Base-by-base conservation (phyloP, 2,888 invertebrate genomes). In the Patella ulyssiponensis region DNA sequence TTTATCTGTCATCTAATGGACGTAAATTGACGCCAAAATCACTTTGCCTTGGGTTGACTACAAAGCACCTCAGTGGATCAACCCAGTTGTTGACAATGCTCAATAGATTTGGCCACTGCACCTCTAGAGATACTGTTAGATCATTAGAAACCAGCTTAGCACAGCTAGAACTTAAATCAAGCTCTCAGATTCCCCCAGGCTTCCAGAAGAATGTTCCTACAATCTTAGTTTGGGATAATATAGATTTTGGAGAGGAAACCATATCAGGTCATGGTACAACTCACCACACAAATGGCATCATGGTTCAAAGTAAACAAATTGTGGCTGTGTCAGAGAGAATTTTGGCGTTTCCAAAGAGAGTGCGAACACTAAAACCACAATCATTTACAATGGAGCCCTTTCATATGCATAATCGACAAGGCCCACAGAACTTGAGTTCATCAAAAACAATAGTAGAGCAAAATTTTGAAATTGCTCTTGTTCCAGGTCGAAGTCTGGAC, bases 161-260 rank as follows among this genome's bases (percentile, higher is more conserved):
- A 3, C 64, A 64, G 64, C n/a, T 56, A 56, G 56, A 56, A 56
- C n/a, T 56, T 15, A 15, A 56, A n/a, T 56, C 64, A 20, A 20
- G 7, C n/a, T 17, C 64, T 15, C 11, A 64, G n/a, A 17, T n/a
- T 15, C 64, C 64, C 15, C n/a, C n/a, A 64, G 64, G 64, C n/a
- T 64, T 64, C 64, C 64, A 20, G n/a, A 11, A 9, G 12, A 20
- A 64, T 11, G 20, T 20, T 20, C 15, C 64, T 17, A 64, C 64
- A 64, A 64, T 64, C 11, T 64, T 64, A 64, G 64, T 64, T 7
- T 64, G 64, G 64, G 64, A 64, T 4, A 64, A 64, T 64, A 64
- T 64, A 15, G 64, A 64, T 20, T 64, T 64, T 64, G 64, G 64
- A 64, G 64, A 64, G 20, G 64, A 64, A 64, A 64, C 64, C 11